Evolutionary conservation across 1,140 invertebrate genomes (phyloP), one percentile per base, ranked within the genome.

Genomic region (Proctacanthus coquilletti): DNA sequence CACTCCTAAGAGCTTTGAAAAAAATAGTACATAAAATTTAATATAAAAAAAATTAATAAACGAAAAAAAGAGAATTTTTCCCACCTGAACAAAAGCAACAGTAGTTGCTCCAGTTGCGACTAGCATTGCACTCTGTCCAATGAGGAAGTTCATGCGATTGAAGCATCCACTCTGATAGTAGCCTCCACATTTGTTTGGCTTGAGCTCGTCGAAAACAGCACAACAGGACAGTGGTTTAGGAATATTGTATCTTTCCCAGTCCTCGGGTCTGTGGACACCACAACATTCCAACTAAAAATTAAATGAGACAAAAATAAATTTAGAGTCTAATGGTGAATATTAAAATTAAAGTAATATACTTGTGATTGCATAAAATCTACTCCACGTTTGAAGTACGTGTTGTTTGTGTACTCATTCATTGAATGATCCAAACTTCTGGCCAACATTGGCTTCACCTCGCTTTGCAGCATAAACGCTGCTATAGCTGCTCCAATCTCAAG

Each of bases 401-500:
- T 63, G 0, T 32, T 39, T 5, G 63, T 59, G 47, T 81, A 82
- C 15, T 65, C 42, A 0, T 63, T 48, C 57, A 82, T 62, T 0
- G 71, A 65, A 5, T 51, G 21, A 11, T 64, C 59, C 49, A 84
- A 71, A 21, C 72, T 77, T 0, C 58, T 50, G 33, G 66, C 52
- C 18, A 84, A 42, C 47, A 74, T 63, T 2, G 51, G 45, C 2
- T 62, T 53, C 4, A 84, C 69, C 37, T 77, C 66, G 5, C 68
- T 57, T 41, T 77, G 72, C 45, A 84, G 67, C 5, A 72, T 69
- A 48, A 81, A 86, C 3, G 81, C 84, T 1, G 78, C 72, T 51
- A 89, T 77, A 17, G 80, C 82, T 5, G 79, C 84, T 2, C 79
- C 70, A 4, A 91, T 62, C 64, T 92, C 84, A 54, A 91, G 47